Conservation (phyloP, 2,113 vertebrate genomes). For the Gnathonemus echidnorhynchus region DNA sequence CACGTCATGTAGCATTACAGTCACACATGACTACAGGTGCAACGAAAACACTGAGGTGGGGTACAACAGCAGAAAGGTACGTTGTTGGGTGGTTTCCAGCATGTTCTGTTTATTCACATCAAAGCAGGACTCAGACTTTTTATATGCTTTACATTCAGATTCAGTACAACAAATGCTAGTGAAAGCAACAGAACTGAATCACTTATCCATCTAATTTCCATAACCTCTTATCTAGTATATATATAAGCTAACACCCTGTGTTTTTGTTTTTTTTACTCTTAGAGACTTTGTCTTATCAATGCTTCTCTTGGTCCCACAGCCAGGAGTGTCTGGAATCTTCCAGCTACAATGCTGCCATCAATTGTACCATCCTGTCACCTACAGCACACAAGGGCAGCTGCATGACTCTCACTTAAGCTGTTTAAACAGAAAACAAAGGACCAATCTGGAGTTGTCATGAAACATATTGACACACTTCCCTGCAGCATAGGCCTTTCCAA, state of each 20-base stretch:
- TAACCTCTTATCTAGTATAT: background rate
- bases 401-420: background rate
- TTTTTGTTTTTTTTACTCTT: background rate
- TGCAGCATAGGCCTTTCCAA: background rate
- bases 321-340: background rate
- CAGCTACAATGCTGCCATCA: background rate
- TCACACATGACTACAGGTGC: background rate
- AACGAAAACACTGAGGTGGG: background rate
- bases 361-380: background rate
- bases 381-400: background rate
- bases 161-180: background rate
- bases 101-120: background rate
- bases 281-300: background rate
- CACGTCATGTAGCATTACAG: background rate
- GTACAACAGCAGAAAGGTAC: background rate
- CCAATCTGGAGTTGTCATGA: background rate
- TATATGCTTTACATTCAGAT: background rate
- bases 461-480: background rate
- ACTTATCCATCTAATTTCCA: background rate
- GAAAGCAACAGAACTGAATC: background rate
- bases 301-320: background rate
- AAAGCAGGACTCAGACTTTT: background rate
- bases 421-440: background rate
- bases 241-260: background rate
- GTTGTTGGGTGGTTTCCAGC: background rate